These are phyloP conservation scores for Monochamus alternatus DNA, from an alignment of 2,888 invertebrate species.

Conservation along the genomic window DNA sequence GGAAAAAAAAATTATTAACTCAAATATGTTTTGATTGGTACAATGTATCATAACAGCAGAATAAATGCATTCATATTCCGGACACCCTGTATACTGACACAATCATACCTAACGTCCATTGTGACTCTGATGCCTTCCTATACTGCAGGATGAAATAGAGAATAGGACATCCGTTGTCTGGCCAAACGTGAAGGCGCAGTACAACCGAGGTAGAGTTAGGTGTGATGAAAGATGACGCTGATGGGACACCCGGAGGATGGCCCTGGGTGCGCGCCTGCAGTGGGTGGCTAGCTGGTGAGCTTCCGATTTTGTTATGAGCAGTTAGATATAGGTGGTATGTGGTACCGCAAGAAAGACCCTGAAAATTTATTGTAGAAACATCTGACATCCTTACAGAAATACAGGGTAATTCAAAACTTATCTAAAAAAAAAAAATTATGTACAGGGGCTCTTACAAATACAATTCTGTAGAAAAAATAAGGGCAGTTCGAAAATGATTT, in stretches of 20 bases:
- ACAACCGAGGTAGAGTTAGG: conserved; percentile 81
- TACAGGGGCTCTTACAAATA: too few relatives aligned
- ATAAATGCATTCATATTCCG: too few relatives aligned
- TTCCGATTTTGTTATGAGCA: conserved; percentile 82
- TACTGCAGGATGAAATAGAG: conserved; percentile 82
- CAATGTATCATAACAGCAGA: too few relatives aligned
- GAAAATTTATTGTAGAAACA: conserved; percentile 41
- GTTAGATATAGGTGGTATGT: conserved; percentile 82
- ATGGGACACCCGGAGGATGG: conserved; percentile 80
- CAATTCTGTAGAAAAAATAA: too few relatives aligned
- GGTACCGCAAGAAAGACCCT: conserved; percentile 81
- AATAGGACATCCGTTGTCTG: conserved; percentile 82
- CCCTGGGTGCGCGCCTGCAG: conserved; percentile 82
- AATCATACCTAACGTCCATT: conserved; percentile 79
- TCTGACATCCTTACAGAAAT: too few relatives aligned
- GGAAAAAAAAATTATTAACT: too few relatives aligned
- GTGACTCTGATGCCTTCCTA: conserved; percentile 76
- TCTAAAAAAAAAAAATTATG: too few relatives aligned
- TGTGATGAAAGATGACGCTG: conserved; percentile 76
- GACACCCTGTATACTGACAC: not conserved
- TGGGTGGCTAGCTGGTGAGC: conserved; percentile 79
- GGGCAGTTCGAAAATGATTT: too few relatives aligned
- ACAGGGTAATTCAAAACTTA: too few relatives aligned
- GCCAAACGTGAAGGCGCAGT: conserved; percentile 81
- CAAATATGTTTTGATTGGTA: too few relatives aligned